Conservation (phyloP, 2,113 vertebrate genomes). For the Paradoxurus hermaphroditus region DNA sequence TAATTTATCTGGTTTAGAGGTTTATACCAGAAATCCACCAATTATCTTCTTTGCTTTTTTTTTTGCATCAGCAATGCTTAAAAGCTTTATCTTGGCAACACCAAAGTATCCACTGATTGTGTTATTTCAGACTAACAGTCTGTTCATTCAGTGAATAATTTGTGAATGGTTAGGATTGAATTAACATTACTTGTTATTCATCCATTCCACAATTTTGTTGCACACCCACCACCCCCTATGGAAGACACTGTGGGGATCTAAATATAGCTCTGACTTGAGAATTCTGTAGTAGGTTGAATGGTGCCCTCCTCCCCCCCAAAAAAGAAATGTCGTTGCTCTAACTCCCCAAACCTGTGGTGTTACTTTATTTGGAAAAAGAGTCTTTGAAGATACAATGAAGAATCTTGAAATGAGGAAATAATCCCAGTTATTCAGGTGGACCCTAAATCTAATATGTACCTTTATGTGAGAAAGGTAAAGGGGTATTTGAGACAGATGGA, state of each 20-base stretch:
- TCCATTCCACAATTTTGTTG: background rate
- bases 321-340: background rate
- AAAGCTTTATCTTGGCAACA: background rate
- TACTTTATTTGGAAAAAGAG: background rate
- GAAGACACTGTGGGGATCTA: background rate
- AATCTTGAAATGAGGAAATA: background rate
- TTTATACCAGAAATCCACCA: background rate
- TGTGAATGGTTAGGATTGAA: background rate
- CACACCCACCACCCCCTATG: background rate
- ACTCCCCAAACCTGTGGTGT: background rate
- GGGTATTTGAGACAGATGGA: background rate
- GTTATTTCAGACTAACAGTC: background rate
- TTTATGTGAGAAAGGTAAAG: background rate
- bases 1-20: constrained; percentile 26
- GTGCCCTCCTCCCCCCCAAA: fast-evolving
- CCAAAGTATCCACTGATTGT: background rate
- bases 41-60: background rate
- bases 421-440: background rate
- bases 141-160: background rate
- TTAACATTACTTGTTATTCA: background rate
- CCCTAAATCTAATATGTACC: background rate
- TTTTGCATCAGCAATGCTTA: background rate
- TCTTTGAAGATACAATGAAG: background rate
- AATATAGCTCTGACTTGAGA: background rate
- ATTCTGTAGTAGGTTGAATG: background rate